Evolutionary conservation across 2,888 invertebrate species (phyloP).

Genomic region (Heteropelma amictum): DNA sequence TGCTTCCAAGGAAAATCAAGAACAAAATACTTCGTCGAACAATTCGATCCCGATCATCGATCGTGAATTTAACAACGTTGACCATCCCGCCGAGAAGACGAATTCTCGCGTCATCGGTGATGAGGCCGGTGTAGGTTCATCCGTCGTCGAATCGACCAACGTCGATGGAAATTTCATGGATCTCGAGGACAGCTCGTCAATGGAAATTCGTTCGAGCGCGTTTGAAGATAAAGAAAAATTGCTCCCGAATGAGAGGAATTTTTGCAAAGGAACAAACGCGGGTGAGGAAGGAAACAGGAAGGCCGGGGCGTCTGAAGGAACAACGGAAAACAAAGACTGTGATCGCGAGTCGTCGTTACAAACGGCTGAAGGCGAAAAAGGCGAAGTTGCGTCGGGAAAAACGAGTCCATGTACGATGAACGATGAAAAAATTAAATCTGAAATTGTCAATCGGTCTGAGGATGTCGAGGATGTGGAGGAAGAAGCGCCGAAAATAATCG

Average conservation of each 20-base stretch:
- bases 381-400: background rate
- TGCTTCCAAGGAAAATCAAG: background rate
- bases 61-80: background rate
- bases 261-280: too few relatives aligned
- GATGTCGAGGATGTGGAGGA: too few relatives aligned
- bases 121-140: background rate
- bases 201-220: background rate
- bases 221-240: background rate
- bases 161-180: background rate
- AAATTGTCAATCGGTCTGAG: background rate
- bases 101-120: background rate
- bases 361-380: background rate
- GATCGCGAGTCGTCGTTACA: too few relatives aligned
- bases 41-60: background rate
- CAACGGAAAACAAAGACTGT: background rate
- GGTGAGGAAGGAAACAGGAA: background rate
- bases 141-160: background rate
- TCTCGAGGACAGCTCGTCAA: background rate
- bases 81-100: too few relatives aligned
- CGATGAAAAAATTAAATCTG: background rate
- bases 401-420: too few relatives aligned
- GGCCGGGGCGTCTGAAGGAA: background rate
- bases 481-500: too few relatives aligned
- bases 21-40: background rate
- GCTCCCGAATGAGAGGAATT: background rate